Evolutionary conservation across 2,113 vertebrate genomes (phyloP).

Genomic region (Microcebus lehilahytsara): DNA sequence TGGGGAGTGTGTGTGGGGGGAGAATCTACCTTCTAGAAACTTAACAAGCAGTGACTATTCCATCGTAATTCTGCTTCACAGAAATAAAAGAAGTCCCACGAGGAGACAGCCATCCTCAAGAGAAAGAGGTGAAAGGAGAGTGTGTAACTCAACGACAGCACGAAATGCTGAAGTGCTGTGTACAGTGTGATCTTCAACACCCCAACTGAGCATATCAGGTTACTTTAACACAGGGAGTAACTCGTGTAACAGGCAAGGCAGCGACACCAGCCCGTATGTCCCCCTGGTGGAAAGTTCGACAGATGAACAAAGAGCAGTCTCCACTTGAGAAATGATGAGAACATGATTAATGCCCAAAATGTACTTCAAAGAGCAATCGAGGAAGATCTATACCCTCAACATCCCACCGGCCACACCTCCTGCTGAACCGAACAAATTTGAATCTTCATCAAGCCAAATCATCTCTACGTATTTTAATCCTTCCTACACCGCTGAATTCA

Average conservation of each 20-base stretch:
- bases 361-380: neutral
- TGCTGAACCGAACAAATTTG: neutral
- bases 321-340: slow-evolving; percentile 35
- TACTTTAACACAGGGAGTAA: slow-evolving; percentile 15
- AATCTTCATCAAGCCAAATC: slow-evolving; percentile 42
- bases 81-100: slow-evolving; percentile 56
- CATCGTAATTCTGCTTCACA: slow-evolving; percentile 39
- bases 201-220: neutral
- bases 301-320: slow-evolving; percentile 50
- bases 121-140: slow-evolving; percentile 44
- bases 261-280: slow-evolving; percentile 1
- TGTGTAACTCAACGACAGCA: neutral
- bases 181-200: neutral
- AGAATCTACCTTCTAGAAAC: slow-evolving; percentile 59
- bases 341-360: slow-evolving; percentile 54
- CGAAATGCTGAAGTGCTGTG: neutral
- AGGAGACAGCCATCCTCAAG: slow-evolving; percentile 45
- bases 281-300: neutral
- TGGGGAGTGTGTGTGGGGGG: neutral
- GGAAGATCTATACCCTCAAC: neutral
- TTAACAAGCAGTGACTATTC: slow-evolving; percentile 41
- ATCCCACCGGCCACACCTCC: neutral
- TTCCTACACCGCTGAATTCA: slow-evolving; percentile 45
- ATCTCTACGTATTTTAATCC: slow-evolving; percentile 37
- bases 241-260: neutral